phyloP scores from a whole-genome alignment of 2,888 invertebrate species.

The Gibbula magus region DNA sequence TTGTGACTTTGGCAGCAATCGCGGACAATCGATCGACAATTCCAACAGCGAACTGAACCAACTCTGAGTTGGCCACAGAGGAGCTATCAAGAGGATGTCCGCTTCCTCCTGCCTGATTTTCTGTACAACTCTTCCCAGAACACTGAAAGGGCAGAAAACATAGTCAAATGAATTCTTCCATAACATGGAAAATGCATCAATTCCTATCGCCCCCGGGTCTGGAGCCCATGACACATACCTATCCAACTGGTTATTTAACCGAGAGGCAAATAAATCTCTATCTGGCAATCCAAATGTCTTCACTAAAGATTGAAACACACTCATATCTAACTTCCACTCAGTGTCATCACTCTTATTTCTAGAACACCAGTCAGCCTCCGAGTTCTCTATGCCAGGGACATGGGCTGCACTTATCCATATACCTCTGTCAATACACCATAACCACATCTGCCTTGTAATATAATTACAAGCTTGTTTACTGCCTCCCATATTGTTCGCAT shows the following conservation, averaged over 20 bases:
- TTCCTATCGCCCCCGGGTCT: conserved; percentile 17
- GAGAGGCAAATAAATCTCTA: conserved; percentile 29
- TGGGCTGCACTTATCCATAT: too few species aligned
- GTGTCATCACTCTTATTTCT: too few species aligned
- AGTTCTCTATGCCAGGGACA: too few species aligned
- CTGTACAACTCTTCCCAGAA: conserved; percentile 18
- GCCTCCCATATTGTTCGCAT: too few species aligned
- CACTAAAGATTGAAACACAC: neutral
- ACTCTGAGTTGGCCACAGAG: conserved; percentile 31
- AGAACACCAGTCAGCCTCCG: too few species aligned
- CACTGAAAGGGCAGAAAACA: conserved; percentile 32
- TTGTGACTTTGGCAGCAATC: neutral
- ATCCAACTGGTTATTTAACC: conserved; percentile 19
- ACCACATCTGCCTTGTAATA: too few species aligned
- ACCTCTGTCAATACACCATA: too few species aligned
- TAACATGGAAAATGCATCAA: conserved; percentile 28
- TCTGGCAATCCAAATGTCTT: neutral
- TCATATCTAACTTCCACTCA: too few species aligned
- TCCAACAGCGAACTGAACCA: conserved; percentile 28
- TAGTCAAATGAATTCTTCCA: conserved; percentile 25
- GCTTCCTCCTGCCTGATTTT: conserved; percentile 25
- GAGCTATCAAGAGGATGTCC: conserved; percentile 23
- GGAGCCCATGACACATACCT: conserved; percentile 17
- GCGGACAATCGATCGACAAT: neutral
- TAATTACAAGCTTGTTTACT: too few species aligned